These are phyloP conservation scores for Aratinga solstitialis DNA, from an alignment of 2,797 vertebrate genomes.

Conservation along the genomic window DNA sequence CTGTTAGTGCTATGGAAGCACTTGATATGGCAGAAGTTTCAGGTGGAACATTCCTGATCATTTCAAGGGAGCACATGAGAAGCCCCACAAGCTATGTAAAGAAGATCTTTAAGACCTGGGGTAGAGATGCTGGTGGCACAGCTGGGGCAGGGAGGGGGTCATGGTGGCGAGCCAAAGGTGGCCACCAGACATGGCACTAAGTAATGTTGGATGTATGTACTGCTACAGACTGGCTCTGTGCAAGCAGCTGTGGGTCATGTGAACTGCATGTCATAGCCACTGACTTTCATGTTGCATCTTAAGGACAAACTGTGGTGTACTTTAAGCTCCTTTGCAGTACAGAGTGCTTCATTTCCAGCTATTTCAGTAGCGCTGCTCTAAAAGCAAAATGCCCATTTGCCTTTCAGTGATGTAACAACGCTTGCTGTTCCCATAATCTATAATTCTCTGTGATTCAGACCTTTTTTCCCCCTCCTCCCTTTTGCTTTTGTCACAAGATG, in stretches of 20 bases:
- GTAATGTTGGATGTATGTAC: fast-evolving
- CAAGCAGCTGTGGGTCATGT: not conserved
- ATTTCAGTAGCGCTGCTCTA: not conserved
- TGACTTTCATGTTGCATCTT: not conserved
- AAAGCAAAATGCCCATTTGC: not conserved
- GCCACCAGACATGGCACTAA: not conserved
- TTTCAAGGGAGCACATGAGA: fast-evolving
- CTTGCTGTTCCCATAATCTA: fast-evolving
- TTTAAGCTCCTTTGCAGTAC: not conserved
- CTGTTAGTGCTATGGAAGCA: not conserved
- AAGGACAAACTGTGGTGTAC: fast-evolving
- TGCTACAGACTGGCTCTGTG: not conserved
- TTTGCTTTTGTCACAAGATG: not conserved
- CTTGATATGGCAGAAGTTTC: not conserved
- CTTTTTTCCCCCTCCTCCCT: not conserved
- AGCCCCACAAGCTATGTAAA: not conserved
- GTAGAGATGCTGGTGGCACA: not conserved
- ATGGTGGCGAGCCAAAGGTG: not conserved
- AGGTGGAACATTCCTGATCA: not conserved
- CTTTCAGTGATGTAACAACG: not conserved
- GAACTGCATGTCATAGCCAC: not conserved
- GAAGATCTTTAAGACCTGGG: not conserved
- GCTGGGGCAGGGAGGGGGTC: not conserved
- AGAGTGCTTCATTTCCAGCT: not conserved
- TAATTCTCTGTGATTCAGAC: not conserved